Base-by-base conservation (phyloP, 2,113 vertebrate genomes). In the Oplegnathus fasciatus region DNA sequence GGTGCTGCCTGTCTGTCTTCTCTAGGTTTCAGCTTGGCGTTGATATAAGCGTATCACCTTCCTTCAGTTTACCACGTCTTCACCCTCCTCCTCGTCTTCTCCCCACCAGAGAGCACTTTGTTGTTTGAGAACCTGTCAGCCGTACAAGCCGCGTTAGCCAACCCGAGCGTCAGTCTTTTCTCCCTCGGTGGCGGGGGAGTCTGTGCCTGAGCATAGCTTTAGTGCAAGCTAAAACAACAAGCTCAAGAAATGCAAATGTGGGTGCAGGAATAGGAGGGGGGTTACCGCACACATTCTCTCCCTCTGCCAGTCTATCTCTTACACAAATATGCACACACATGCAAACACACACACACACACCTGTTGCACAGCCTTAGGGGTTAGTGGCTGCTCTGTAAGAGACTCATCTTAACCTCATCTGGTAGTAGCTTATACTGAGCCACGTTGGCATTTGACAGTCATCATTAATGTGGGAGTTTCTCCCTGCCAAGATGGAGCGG, bases 171-270 rank as follows among this genome's bases (percentile, higher is more conserved):
- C 92, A 89, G 61, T 92, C 78, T 83, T 67, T 74, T 71, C 72
- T 73, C 46, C 78, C 15, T 75, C 34, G 1, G n/a, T 5, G 48
- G 9, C 2, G 9, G 24, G 22, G 22, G 48, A 66, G 75, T 80
- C 64, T 30, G 34, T 71, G 68, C 74, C 76, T 81, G 70, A 87
- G 75, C 75, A 52, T 54, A 92, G 87, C 88, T 89, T 79, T 71
- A 84, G 91, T 90, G 80, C 82, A 75, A 85, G 90, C 90, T 93
- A 90, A 94, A 95, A 94, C 86, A 95, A 94, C 94, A 94, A 85
- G 87, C 82, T 86, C 66, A 37, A 89, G 65, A 93, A 92, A 95
- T 92, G 89, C 93, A 89, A 93, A 94, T 92, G 82, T 75, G 77
- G 71, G 75, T 78, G 55, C 62, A 89, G 81, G 83, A 88, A 75